phyloP scores from a whole-genome alignment of 2,113 vertebrate genomes.

The Esox niger region DNA sequence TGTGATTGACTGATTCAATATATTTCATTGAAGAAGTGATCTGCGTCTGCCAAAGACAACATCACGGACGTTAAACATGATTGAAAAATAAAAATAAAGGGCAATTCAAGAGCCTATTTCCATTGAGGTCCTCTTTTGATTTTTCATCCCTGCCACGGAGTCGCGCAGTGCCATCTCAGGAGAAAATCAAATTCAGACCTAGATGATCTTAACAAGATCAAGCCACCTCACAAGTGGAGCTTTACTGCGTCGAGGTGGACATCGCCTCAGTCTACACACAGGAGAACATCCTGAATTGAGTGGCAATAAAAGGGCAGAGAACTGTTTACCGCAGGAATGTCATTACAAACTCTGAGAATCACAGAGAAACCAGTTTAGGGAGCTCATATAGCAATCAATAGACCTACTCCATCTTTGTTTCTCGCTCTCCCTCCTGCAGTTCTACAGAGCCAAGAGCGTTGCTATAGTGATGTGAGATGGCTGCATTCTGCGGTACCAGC shows the following conservation, averaged over 20 bases:
- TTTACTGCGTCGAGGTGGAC: conserved; percentile 41
- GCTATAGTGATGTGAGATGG: conserved; percentile 71
- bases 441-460: conserved; percentile 55
- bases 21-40: too few species aligned
- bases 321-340: conserved; percentile 62
- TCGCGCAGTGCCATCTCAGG: conserved; percentile 15
- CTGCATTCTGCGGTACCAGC: conserved; percentile 55
- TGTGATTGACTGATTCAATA: too few species aligned
- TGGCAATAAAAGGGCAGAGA: conserved; percentile 47
- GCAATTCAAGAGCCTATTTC: too few species aligned
- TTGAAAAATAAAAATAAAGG: too few species aligned
- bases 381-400: conserved; percentile 68
- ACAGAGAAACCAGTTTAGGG: conserved; percentile 59
- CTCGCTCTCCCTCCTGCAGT: conserved; percentile 22
- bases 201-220: conserved; percentile 61
- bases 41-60: too few species aligned
- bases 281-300: conserved; percentile 37
- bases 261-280: conserved; percentile 8
- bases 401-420: conserved; percentile 37
- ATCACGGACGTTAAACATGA: too few species aligned
- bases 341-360: conserved; percentile 62
- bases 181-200: conserved; percentile 57
- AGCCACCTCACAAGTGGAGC: conserved; percentile 56
- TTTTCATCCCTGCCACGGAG: conserved; percentile 39
- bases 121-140: conserved; percentile 25